Base-by-base conservation (phyloP, 1,140 invertebrate genomes). In the Lerema accius region DNA sequence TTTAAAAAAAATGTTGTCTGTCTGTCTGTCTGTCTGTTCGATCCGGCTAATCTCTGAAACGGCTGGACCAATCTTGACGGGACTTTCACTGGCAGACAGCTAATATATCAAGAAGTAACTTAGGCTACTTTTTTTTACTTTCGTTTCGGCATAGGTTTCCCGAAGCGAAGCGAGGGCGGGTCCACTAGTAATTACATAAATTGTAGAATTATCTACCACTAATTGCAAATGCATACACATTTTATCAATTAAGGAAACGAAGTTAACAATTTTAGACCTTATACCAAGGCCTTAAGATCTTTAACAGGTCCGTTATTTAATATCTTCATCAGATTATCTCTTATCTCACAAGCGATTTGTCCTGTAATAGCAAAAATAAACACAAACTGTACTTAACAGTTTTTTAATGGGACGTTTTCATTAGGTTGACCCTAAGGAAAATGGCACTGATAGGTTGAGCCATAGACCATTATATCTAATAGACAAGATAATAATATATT, bases 271-370 rank as follows among this genome's bases (percentile, higher is more conserved):
- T 26, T 26, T 28, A n/a, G 1, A 48, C 19, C 45, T 26, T 26
- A 48, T 23, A 19, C 5, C 10, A 48, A 48, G 19, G 1, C 0
- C 4, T 1, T 4, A 32, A 28, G n/a, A 26, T 17, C 19, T 48
- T n/a, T 11, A 26, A 51, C 32, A 3, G 9, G 28, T 32, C 28
- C 16, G 28, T 19, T 39, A 39, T 9, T 51, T 51, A 39, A 39
- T 51, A 48, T 48, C 49, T 51, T 51, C n/a, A 15, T n/a, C 37
- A 39, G 49, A 51, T 51, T 39, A 51, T 51, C 49, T 51, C 14
- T 39, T 39, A 39, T 51, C 32, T 39, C 49, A 15, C 32, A 17
- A 39, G 49, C 16, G 28, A 51, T 39, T 51, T 51, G 32, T 51
- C 28, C 49, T 39, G 49, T 51, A 51, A 51, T 51, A 14, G 32